Evolutionary conservation across 37 sponge, comb jelly and placozoan genomes (phyloP).

Genomic region (Beroe forskalii): DNA sequence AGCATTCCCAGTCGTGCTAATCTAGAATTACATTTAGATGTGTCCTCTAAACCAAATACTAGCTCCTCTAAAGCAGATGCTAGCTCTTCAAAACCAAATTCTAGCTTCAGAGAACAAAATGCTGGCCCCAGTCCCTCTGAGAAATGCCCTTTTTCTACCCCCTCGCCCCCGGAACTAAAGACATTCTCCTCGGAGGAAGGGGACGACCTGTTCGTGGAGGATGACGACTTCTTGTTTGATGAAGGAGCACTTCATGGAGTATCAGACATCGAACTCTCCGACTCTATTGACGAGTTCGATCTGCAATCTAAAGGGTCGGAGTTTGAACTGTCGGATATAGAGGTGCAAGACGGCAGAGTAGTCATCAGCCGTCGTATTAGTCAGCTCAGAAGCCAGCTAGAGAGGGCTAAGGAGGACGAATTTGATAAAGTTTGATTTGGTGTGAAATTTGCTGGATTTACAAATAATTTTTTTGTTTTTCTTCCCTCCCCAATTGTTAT

Average conservation of each 20-base stretch:
- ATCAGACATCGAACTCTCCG: not conserved
- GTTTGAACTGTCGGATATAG: constrained; percentile 30
- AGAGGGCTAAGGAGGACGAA: not conserved
- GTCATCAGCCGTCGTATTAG: not conserved
- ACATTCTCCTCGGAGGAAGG: not conserved
- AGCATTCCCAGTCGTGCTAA: too few species aligned
- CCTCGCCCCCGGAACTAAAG: too few species aligned
- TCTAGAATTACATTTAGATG: too few species aligned
- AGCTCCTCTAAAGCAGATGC: not conserved
- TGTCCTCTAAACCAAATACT: not conserved
- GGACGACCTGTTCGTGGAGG: not conserved
- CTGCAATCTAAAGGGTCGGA: constrained; percentile 15
- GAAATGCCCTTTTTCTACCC: too few species aligned
- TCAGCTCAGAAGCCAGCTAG: not conserved
- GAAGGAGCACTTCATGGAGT: not conserved
- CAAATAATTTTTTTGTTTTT: not conserved
- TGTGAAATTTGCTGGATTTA: not conserved
- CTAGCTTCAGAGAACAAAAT: not conserved
- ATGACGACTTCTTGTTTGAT: not conserved
- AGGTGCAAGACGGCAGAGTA: not conserved
- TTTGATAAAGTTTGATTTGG: not conserved
- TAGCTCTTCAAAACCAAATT: not conserved
- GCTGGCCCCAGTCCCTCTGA: too few species aligned
- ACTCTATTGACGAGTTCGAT: not conserved
- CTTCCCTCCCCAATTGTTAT: too few species aligned